A percentile compares a stretch with the other conserved stretches of the same genome.
Conservation (phyloP, 1,140 invertebrate species). For the Caerostris darwini region DNA sequence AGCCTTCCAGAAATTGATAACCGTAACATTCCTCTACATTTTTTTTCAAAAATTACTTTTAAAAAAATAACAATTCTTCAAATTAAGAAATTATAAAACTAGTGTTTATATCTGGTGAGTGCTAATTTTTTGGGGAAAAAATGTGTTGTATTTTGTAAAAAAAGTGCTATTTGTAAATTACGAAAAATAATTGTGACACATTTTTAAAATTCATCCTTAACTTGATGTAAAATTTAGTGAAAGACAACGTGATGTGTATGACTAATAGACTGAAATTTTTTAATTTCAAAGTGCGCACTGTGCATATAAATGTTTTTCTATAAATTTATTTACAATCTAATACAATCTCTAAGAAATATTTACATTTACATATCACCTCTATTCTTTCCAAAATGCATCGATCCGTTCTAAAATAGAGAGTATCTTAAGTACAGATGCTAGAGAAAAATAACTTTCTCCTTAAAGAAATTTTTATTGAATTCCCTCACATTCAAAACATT, state of each 20-base stretch:
- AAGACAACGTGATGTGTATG: background rate
- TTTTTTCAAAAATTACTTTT: background rate
- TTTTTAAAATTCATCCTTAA: background rate
- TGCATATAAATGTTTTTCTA: background rate
- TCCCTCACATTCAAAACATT: background rate
- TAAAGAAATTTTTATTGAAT: background rate
- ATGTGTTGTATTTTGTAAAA: background rate
- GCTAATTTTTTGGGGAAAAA: background rate
- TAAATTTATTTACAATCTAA: conserved; percentile 10
- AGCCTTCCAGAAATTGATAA: background rate
- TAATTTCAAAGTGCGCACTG: background rate
- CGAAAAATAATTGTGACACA: background rate
- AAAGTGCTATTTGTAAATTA: background rate
- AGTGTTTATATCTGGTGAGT: background rate
- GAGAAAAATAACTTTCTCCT: background rate
- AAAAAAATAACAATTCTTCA: background rate
- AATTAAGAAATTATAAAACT: background rate
- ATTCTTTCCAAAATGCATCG: background rate
- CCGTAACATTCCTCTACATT: background rate
- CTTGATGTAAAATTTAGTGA: background rate
- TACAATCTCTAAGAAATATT: background rate
- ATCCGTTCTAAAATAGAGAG: background rate
- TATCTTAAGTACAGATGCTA: background rate
- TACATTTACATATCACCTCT: background rate
- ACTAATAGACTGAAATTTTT: background rate